A percentile compares a stretch with the other conserved stretches of the same genome.
These are phyloP conservation scores for Leptocoma aspasia DNA, from an alignment of 2,113 vertebrate species.

Conservation along the genomic window DNA sequence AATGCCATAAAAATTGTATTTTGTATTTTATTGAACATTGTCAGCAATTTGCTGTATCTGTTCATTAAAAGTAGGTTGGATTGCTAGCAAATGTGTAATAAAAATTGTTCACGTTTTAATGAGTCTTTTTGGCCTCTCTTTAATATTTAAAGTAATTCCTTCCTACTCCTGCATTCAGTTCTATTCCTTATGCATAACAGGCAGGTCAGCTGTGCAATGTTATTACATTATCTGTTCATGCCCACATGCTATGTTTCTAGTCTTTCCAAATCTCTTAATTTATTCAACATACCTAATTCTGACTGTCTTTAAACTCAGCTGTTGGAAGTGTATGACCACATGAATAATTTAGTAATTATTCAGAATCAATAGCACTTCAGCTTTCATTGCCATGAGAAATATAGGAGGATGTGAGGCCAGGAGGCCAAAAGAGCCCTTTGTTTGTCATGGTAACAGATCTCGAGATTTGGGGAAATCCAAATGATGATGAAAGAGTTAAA, in stretches of 20 bases:
- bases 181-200: not conserved
- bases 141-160: not conserved
- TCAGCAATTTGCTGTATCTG: slow-evolving; percentile 8
- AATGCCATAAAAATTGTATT: slow-evolving; percentile 18
- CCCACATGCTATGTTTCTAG: not conserved
- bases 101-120: slow-evolving; percentile 7
- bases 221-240: not conserved
- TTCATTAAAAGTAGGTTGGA: slow-evolving; percentile 24
- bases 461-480: not conserved
- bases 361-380: not conserved
- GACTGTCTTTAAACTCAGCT: not conserved
- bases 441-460: not conserved
- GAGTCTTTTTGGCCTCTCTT: slow-evolving; percentile 11
- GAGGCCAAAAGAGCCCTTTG: not conserved
- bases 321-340: not conserved
- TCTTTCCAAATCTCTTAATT: not conserved
- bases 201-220: not conserved
- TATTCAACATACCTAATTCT: not conserved
- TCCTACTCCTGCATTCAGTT: not conserved
- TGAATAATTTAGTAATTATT: not conserved
- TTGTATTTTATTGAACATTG: not conserved
- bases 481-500: not conserved
- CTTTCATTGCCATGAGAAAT: not conserved
- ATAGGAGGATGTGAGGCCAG: not conserved
- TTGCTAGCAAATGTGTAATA: slow-evolving; percentile 24